Base-by-base conservation (phyloP, 2,113 vertebrate genomes). In the Cisticola juncidis region DNA sequence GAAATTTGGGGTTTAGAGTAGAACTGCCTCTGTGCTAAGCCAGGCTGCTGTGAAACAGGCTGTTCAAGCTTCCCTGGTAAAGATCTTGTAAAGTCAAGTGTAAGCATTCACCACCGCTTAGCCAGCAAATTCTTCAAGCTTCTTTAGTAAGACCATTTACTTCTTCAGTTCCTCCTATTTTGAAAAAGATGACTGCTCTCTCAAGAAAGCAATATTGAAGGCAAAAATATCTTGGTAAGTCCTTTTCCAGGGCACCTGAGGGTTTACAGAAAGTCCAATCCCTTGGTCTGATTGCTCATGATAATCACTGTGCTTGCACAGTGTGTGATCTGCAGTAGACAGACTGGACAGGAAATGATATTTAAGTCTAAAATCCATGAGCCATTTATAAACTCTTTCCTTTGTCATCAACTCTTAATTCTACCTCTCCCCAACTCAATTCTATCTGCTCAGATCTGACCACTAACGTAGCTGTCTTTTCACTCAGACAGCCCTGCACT, bases 401-500 rank as follows among this genome's bases (percentile, higher is more conserved):
- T 81, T 72, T 69, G 36, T 40, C 33, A 73, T 40, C 70, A 90
- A 8, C 29, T 79, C 24, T 60, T 25, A 66, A 14, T 53, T 79
- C 44, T 42, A 11, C 28, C 4, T 71, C 56, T 71, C 19, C 45
- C 14, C 69, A 79, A 11, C 21, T 81, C 47, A 35, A 2, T 83
- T 69, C 66, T 36, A 47, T 61, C 50, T 64, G 31, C 47, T 66
- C 36, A 62, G n/a, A 31, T 36, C 53, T 42, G 28, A 89, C 58
- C 57, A 40, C 79, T 81, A 53, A 26, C 58, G 19, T 35, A 57
- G 38, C 2, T 86, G 45, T 22, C 68, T 77, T 38, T 72, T 35
- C 70, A 25, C 23, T 29, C 1, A 0, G 4, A 25, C 2, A 1
- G 18, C 51, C 36, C 12, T 14, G 25, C 11, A 6, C 57, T 92